Evolutionary conservation across 2,113 vertebrate genomes (phyloP), one percentile per base, ranked within the genome.

Genomic region (Ariopsis seemanni): DNA sequence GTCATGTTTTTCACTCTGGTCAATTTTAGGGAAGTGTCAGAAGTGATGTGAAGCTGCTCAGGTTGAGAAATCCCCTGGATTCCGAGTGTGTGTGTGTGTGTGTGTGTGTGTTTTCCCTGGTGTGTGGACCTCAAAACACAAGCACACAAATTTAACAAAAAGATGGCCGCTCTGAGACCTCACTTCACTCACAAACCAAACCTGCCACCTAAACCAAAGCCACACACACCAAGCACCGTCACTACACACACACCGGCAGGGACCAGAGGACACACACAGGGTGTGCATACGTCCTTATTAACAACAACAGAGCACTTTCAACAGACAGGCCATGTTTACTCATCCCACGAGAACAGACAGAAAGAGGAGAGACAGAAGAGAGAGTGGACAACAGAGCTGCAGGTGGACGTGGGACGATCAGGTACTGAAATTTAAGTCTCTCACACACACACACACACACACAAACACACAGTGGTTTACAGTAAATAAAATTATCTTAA

Each of bases 121-220:
- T 30, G 22, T 78, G n/a, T 79, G 5, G 0, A 55, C 20, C 48
- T n/a, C 60, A 7, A 65, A 34, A 65, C 58, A 82, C 48, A 83
- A 15, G 34, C 63, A 69, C 81, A 82, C 81, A 52, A 27, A 52
- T 83, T 14, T 80, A 27, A 58, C 27, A 80, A 18, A 58, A 53
- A 63, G 27, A 86, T 79, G 72, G 85, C 84, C 7, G 42, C 9
- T 18, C 50, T 84, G n/a, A 90, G 86, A 82, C 82, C 87, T 22
- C 67, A 15, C 58, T n/a, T 88, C 65, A 30, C 55, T 55, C 71
- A 86, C 3, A 90, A 90, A 72, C 89, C 89, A 48, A 86, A 57
- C 10, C 86, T 83, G 30, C 86, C 85, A 20, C 89, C 89, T 62
- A 90, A 90, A 85, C 89, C 89, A 57, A 80, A 69, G 48, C 55